A percentile compares a stretch with the other conserved stretches of the same genome.
phyloP scores from a whole-genome alignment of 2,888 invertebrate species.

The Torymus auratus region DNA sequence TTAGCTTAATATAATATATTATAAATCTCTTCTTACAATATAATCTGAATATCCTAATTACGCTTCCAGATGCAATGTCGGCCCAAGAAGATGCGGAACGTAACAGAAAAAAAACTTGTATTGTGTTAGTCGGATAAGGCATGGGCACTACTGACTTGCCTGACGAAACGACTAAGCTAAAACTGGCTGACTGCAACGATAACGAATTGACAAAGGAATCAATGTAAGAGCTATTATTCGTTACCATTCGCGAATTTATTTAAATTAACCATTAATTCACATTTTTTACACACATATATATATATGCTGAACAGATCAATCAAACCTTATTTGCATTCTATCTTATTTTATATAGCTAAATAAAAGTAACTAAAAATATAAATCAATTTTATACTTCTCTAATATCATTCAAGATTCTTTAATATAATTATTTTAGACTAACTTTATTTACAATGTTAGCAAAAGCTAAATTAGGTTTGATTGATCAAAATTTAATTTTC shows the following conservation, averaged over 20 bases:
- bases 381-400: too few species aligned
- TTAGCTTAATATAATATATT: constrained; percentile 53
- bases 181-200: constrained; percentile 48
- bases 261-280: background rate
- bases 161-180: constrained; percentile 47
- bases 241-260: constrained; percentile 17
- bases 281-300: background rate
- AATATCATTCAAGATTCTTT: too few species aligned
- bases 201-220: constrained; percentile 23
- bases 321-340: constrained; percentile 15
- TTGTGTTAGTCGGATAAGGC: constrained; percentile 6
- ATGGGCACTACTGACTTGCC: constrained; percentile 39
- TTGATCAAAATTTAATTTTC: constrained; percentile 22
- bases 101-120: constrained; percentile 2
- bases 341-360: too few species aligned
- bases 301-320: background rate
- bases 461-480: constrained; percentile 18
- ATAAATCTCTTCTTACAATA: constrained; percentile 54
- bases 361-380: too few species aligned
- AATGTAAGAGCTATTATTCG: constrained; percentile 10
- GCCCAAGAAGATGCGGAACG: constrained; percentile 44
- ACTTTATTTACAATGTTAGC: background rate
- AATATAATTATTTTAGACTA: background rate
- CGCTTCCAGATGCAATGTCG: constrained; percentile 51
- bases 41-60: constrained; percentile 51